These are phyloP conservation scores for Lasius platythorax DNA, from an alignment of 2,888 invertebrate genomes.

Conservation along the genomic window DNA sequence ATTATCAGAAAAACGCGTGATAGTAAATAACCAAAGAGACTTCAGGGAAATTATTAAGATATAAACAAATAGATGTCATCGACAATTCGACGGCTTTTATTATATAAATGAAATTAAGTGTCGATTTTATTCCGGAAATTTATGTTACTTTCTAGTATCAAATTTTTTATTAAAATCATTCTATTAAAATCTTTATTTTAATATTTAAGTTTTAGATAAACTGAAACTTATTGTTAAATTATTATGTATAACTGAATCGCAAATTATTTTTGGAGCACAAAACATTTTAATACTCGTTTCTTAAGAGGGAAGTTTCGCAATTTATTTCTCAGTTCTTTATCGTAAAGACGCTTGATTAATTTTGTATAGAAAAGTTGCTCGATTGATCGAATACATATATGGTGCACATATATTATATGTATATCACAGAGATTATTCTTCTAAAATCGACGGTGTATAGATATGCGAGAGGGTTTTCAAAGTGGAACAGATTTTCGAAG, in stretches of 20 bases:
- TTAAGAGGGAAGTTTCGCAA: background rate
- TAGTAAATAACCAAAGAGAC: slow-evolving; percentile 20
- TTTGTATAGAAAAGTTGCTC: slow-evolving; percentile 6
- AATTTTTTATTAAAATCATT: background rate
- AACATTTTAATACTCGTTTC: background rate
- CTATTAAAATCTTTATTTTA: background rate
- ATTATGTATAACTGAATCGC: background rate
- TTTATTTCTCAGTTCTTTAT: background rate
- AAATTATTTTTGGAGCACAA: background rate
- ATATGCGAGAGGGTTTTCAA: slow-evolving; percentile 1
- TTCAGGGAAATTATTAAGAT: slow-evolving; percentile 41
- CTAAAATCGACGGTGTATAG: slow-evolving; percentile 50
- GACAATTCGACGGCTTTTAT: background rate
- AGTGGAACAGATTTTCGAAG: background rate
- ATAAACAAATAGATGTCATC: slow-evolving; percentile 12
- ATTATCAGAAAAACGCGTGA: slow-evolving; percentile 10
- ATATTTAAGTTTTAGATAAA: background rate
- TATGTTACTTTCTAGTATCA: background rate
- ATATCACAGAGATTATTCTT: slow-evolving; percentile 69
- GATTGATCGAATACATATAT: background rate
- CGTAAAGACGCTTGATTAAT: background rate
- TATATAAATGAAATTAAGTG: slow-evolving; percentile 21
- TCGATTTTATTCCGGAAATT: background rate
- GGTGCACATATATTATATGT: slow-evolving; percentile 55
- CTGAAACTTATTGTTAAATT: background rate